These are phyloP conservation scores for Triplophysa siluroides DNA, from an alignment of 2,113 vertebrate genomes.

Conservation along the genomic window DNA sequence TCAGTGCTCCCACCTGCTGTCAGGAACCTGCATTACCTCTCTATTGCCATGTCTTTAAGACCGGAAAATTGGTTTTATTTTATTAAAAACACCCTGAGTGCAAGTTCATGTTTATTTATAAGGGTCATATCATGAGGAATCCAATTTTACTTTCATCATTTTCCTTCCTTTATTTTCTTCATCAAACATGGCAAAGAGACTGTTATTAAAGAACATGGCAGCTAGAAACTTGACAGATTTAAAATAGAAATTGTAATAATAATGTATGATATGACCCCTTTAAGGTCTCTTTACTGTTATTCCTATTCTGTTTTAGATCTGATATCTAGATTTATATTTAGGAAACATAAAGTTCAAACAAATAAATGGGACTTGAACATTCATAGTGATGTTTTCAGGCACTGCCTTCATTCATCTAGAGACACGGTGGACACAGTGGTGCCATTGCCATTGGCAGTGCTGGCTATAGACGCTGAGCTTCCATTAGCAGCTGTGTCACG, in stretches of 20 bases:
- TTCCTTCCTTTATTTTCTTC: background rate
- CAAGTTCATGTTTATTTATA: background rate
- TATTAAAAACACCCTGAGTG: background rate
- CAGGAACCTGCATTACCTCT: background rate
- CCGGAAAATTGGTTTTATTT: no score
- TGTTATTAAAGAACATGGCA: no score
- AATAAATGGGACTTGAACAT: background rate
- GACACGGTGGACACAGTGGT: constrained; percentile 67
- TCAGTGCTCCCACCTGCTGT: constrained; percentile 23
- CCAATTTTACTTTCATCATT: background rate
- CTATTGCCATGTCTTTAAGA: background rate
- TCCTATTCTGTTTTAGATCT: background rate
- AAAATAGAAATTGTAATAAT: background rate
- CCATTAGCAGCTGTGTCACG: constrained; percentile 69
- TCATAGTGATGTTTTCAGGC: background rate
- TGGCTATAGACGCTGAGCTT: constrained; percentile 75
- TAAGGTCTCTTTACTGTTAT: background rate
- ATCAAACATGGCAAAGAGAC: no score
- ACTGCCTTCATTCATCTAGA: constrained; percentile 61
- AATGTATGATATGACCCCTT: background rate
- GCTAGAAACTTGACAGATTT: no score
- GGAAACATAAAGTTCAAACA: background rate
- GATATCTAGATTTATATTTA: constrained; percentile 1
- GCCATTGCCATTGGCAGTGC: constrained; percentile 68
- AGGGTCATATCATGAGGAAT: background rate